A percentile compares a stretch with the other conserved stretches of the same genome.
These are phyloP conservation scores for Nanorana parkeri DNA, from an alignment of 2,113 vertebrate genomes.

Conservation along the genomic window DNA sequence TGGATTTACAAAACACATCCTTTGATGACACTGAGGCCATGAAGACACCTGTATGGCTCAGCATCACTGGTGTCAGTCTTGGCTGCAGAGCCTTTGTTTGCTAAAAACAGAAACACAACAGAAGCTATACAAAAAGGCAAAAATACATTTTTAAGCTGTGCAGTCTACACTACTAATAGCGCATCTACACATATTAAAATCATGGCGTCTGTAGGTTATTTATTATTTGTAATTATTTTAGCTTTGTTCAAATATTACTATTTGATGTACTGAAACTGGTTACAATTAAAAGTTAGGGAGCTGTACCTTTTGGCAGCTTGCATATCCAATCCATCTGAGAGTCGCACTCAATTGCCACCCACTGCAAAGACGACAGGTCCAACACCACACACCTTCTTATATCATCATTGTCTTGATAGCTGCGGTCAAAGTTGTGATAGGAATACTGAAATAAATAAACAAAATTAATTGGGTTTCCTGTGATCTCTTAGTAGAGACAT, in stretches of 20 bases:
- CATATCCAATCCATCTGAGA: constrained; percentile 95
- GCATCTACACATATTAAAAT: not conserved
- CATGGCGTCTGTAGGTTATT: not conserved
- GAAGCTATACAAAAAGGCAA: too few relatives aligned
- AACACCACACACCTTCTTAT: constrained; percentile 85
- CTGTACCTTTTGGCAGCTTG: constrained; percentile 92
- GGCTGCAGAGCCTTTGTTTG: too few relatives aligned
- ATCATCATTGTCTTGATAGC: constrained; percentile 76
- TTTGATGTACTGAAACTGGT: too few relatives aligned
- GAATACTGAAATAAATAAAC: constrained; percentile 75
- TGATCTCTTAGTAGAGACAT: too few relatives aligned
- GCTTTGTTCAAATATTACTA: too few relatives aligned
- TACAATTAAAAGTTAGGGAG: not conserved
- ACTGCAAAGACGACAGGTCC: constrained; percentile 88
- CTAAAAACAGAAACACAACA: too few relatives aligned
- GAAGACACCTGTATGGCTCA: too few relatives aligned
- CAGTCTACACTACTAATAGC: not conserved
- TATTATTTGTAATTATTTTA: too few relatives aligned
- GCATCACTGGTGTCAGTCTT: too few relatives aligned
- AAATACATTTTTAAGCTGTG: too few relatives aligned
- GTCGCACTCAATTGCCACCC: constrained; percentile 92
- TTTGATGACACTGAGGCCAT: too few relatives aligned
- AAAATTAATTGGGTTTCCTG: not conserved
- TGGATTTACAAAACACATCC: too few relatives aligned
- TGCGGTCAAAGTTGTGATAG: constrained; percentile 92